Conservation (phyloP, 2,113 vertebrate species). For the Micromys minutus region DNA sequence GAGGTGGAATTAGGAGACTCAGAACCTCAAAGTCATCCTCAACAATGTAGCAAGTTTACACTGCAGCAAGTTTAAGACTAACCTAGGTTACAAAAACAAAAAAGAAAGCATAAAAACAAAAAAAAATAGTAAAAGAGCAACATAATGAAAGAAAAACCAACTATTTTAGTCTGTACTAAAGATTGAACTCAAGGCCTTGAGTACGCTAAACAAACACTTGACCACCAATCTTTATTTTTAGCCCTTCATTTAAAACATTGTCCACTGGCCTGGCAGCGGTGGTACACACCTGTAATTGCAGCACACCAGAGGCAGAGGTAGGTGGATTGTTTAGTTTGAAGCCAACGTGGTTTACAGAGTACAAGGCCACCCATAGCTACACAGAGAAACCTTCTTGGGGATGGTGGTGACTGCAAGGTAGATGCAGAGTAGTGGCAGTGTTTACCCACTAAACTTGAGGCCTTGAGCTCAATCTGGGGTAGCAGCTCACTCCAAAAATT, state of each 20-base stretch:
- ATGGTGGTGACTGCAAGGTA: too few relatives aligned
- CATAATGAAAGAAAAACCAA: not conserved
- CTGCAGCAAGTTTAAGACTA: not conserved
- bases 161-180: not conserved
- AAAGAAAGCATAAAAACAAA: not conserved
- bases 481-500: not conserved
- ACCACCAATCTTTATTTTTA: not conserved
- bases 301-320: too few relatives aligned
- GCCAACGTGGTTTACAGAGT: too few relatives aligned
- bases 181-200: not conserved
- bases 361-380: too few relatives aligned
- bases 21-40: not conserved
- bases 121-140: not conserved
- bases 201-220: not conserved
- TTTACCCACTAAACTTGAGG: not conserved
- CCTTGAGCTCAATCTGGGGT: not conserved
- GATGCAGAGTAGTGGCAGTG: not conserved
- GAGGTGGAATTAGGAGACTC: not conserved
- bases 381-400: too few relatives aligned
- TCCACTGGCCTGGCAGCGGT: not conserved
- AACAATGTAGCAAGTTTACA: too few relatives aligned
- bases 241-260: not conserved
- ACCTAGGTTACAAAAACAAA: not conserved
- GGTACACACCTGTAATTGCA: too few relatives aligned
- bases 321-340: too few relatives aligned